Evolutionary conservation across 2,797 vertebrate genomes (phyloP), one percentile per base, ranked within the genome.

Genomic region (Sebastiscus tertius): DNA sequence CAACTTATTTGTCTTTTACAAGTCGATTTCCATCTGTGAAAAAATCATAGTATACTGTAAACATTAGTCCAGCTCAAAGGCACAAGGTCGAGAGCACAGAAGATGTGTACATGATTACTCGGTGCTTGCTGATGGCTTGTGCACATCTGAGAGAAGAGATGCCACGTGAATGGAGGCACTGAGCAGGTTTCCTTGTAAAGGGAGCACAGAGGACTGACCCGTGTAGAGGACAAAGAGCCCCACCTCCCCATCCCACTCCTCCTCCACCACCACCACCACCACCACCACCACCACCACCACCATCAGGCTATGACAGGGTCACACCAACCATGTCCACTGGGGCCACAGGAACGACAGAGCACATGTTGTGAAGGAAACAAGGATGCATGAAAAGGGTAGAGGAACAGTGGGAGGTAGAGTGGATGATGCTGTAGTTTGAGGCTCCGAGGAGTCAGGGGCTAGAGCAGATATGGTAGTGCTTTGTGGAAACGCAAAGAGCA

Each of bases 261-360:
- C 24, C 49, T 14, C 75, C 60, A 64, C 29, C 66, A 46, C 27
- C 63, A 74, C 77, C 73, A 77, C 62, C 59, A 34, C 22, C 56
- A 77, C 62, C 59, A 34, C 22, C 56, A 31, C 73, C 61, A 34
- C 22, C 56, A 34, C 9, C 33, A 36, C 36, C 36, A 59, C 24
- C 63, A 79, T 78, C 74, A 77, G 55, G 60, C 80, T 84, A 2
- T 62, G 70, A 83, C 72, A 81, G 82, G 87, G 85, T 88, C 90
- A 82, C 56, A 46, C 29, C 72, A 74, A 5, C 24, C 83, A 69
- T 27, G 64, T 90, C 85, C 63, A 29, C 78, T 29, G 66, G 77
- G 80, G 74, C 84, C 62, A 67, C 46, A 26, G 36, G 27, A 75
- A 77, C 5, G 26, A 72, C 67, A 80, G 77, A 65, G 60, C 12